Percentiles rank a stretch among this genome's conserved stretches.
Conservation (phyloP, 2,888 invertebrate genomes). For the Drosophila niveifrons region DNA sequence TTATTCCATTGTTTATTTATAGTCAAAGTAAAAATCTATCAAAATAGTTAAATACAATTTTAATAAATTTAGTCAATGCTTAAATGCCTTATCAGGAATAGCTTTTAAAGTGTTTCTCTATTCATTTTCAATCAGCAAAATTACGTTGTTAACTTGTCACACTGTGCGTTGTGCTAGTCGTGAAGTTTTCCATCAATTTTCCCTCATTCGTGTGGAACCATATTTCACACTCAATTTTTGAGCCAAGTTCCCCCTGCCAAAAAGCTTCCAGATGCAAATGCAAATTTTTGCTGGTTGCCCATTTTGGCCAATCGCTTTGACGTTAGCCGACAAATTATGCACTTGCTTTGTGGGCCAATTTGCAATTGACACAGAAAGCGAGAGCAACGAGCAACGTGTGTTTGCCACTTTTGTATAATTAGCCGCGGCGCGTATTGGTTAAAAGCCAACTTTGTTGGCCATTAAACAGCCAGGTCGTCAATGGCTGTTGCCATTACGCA, state of each 20-base stretch:
- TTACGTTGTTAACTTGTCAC: neutral
- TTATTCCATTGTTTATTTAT: too few relatives aligned
- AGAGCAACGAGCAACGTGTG: slow-evolving; percentile 8
- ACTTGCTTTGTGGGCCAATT: slow-evolving; percentile 37
- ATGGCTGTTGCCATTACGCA: slow-evolving; percentile 59
- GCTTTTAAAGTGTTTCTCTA: too few relatives aligned
- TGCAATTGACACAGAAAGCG: slow-evolving; percentile 50
- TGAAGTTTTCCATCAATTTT: slow-evolving; percentile 9
- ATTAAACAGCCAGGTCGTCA: slow-evolving; percentile 37
- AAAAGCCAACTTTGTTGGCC: slow-evolving; percentile 50
- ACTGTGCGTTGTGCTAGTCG: neutral
- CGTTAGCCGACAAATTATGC: slow-evolving; percentile 51
- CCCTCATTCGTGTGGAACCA: neutral
- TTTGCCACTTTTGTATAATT: slow-evolving; percentile 50
- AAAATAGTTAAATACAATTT: too few relatives aligned
- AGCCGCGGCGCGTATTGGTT: slow-evolving; percentile 50
- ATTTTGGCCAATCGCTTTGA: slow-evolving; percentile 33
- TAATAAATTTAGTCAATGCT: too few relatives aligned
- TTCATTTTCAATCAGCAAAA: neutral
- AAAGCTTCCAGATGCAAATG: slow-evolving; percentile 35
- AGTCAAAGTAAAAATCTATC: too few relatives aligned
- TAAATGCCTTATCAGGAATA: too few relatives aligned
- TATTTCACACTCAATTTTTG: slow-evolving; percentile 19
- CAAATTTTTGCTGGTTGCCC: slow-evolving; percentile 34
- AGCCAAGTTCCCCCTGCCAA: neutral